These are phyloP conservation scores for Babylonia areolata DNA, from an alignment of 1,140 invertebrate genomes.

Conservation along the genomic window DNA sequence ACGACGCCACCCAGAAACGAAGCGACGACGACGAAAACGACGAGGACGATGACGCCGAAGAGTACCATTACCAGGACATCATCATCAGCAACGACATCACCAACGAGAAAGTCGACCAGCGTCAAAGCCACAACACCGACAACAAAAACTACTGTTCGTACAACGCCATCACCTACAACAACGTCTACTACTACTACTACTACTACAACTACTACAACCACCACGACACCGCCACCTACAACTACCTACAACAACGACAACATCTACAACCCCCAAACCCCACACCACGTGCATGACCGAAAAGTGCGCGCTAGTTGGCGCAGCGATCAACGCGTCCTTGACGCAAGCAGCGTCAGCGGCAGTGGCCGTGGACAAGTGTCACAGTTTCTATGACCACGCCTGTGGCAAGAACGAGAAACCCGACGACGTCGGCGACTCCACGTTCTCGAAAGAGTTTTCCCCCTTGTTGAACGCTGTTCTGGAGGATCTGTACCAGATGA, in stretches of 20 bases:
- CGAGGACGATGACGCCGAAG: background rate
- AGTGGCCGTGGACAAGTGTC: background rate
- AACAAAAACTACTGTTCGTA: background rate
- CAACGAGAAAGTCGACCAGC: background rate
- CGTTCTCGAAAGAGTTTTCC: background rate
- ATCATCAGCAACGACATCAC: background rate
- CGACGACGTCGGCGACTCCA: background rate
- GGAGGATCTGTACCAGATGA: slow-evolving; percentile 4
- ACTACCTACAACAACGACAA: background rate
- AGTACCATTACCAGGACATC: background rate
- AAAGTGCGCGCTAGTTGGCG: background rate
- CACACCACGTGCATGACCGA: background rate
- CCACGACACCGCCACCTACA: background rate
- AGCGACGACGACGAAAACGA: background rate
- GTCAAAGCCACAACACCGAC: background rate
- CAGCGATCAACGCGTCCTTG: background rate
- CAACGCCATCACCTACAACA: background rate
- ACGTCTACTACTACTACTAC: background rate
- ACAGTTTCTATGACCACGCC: background rate
- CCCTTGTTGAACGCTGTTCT: background rate
- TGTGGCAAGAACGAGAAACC: background rate
- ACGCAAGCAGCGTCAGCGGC: background rate
- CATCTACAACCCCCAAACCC: background rate
- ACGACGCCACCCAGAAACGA: background rate
- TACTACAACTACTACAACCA: background rate